These are phyloP conservation scores for Delphinapterus leucas DNA, from an alignment of 2,113 vertebrate species.

Conservation along the genomic window DNA sequence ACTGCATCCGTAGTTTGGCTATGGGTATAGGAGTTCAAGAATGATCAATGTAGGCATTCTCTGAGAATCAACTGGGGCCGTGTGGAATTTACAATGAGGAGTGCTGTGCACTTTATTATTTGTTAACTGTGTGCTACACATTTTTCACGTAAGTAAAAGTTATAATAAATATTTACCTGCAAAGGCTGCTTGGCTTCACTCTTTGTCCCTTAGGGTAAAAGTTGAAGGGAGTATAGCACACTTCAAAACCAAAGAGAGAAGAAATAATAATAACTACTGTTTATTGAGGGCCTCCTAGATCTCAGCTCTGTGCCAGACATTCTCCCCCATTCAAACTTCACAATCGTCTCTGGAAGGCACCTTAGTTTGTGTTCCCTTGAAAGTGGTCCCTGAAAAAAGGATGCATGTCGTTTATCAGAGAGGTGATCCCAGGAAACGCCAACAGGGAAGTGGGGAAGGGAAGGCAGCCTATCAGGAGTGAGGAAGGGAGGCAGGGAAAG, in stretches of 20 bases:
- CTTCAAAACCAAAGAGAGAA: background rate
- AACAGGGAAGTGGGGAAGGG: background rate
- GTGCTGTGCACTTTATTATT: background rate
- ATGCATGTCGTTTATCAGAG: background rate
- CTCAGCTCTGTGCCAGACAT: background rate
- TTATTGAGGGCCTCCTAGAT: background rate
- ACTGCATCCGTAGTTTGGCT: rapidly evolving
- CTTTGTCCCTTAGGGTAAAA: background rate
- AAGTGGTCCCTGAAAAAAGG: background rate
- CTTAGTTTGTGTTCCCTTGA: too few relatives aligned
- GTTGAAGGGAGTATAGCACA: background rate
- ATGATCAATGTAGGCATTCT: background rate
- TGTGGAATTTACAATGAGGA: background rate
- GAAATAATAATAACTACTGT: rapidly evolving
- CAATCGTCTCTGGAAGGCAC: rapidly evolving
- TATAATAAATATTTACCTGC: background rate
- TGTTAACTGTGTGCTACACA: background rate
- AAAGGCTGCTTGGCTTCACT: background rate
- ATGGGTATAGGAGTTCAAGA: rapidly evolving
- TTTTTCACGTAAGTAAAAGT: background rate
- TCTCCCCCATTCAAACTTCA: rapidly evolving
- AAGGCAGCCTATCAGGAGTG: background rate
- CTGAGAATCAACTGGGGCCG: background rate
- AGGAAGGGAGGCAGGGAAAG: background rate
- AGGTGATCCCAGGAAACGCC: background rate